phyloP scores from a whole-genome alignment of 1,140 invertebrate species.

The Nixonia krombeini region DNA sequence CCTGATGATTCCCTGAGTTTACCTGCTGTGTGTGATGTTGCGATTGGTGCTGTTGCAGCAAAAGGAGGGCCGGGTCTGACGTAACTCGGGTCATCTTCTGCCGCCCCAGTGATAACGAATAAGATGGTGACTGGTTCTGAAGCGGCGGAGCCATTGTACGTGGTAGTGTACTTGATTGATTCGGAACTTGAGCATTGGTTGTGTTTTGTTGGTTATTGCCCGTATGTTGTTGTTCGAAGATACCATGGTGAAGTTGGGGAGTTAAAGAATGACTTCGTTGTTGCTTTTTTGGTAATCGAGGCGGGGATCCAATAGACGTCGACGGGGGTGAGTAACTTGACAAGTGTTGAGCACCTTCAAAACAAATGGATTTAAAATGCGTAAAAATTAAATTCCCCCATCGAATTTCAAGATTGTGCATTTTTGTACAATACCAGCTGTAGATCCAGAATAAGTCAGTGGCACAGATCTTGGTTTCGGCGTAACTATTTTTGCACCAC shows the following conservation, averaged over 20 bases:
- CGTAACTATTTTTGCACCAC: constrained; percentile 84
- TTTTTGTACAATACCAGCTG: constrained; percentile 9
- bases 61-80: constrained; percentile 59
- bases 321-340: constrained; percentile 62
- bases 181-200: too few species aligned
- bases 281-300: constrained; percentile 60
- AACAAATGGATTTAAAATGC: not conserved
- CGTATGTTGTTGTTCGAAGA: constrained; percentile 32
- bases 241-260: constrained; percentile 55
- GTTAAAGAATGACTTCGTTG: constrained; percentile 65
- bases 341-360: constrained; percentile 51
- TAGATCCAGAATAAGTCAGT: constrained; percentile 49
- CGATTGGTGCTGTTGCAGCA: constrained; percentile 44
- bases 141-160: constrained; percentile 55
- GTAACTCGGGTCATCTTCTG: constrained; percentile 67
- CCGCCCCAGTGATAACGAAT: constrained; percentile 63
- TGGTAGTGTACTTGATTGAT: constrained; percentile 65
- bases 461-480: constrained; percentile 65
- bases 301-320: constrained; percentile 60
- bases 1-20: too few species aligned
- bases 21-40: constrained; percentile 38
- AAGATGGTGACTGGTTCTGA: constrained; percentile 61
- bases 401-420: not conserved
- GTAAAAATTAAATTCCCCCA: not conserved
- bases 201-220: constrained; percentile 43